Conservation (phyloP, 1,140 invertebrate genomes). For the Andrena cerasifolii region DNA sequence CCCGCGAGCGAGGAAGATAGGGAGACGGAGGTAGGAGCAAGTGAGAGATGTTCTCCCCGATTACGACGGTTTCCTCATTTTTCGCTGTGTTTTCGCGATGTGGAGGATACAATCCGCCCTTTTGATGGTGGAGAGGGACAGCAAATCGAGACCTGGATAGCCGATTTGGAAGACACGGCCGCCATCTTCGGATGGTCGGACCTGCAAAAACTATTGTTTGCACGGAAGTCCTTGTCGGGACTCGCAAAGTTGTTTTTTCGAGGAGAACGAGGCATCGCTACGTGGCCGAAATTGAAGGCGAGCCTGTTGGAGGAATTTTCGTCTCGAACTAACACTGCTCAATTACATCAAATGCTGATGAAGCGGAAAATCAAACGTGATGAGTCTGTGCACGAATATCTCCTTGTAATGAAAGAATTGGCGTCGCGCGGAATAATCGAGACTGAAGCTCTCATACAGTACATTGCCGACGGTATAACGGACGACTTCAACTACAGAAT, state of each 20-base stretch:
- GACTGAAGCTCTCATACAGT: too few relatives aligned
- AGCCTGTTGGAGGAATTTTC: slow-evolving; percentile 55
- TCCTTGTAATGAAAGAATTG: too few relatives aligned
- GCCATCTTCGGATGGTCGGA: slow-evolving; percentile 42
- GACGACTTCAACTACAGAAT: not conserved
- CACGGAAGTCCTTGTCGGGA: slow-evolving; percentile 63
- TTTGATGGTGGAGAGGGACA: slow-evolving; percentile 53
- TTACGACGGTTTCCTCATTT: not conserved
- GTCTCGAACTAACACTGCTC: slow-evolving; percentile 49
- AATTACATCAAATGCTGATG: slow-evolving; percentile 60
- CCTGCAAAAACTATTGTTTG: slow-evolving; percentile 62
- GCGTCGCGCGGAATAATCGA: too few relatives aligned
- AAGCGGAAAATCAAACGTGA: slow-evolving; percentile 53
- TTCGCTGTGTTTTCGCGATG: not conserved
- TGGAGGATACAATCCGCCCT: slow-evolving; percentile 45
- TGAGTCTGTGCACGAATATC: slow-evolving; percentile 60
- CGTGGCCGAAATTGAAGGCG: slow-evolving; percentile 58
- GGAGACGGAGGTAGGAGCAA: not conserved
- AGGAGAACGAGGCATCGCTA: slow-evolving; percentile 50
- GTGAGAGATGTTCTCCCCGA: not conserved
- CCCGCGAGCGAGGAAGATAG: not conserved
- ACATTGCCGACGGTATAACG: slow-evolving; percentile 52
- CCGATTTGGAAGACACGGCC: slow-evolving; percentile 29
- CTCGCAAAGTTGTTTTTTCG: slow-evolving; percentile 63
- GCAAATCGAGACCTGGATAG: slow-evolving; percentile 60